A percentile compares a stretch with the other conserved stretches of the same genome.
Evolutionary conservation across 92 coral and sea anemone genomes (phyloP).

Genomic region (Palythoa grandis): DNA sequence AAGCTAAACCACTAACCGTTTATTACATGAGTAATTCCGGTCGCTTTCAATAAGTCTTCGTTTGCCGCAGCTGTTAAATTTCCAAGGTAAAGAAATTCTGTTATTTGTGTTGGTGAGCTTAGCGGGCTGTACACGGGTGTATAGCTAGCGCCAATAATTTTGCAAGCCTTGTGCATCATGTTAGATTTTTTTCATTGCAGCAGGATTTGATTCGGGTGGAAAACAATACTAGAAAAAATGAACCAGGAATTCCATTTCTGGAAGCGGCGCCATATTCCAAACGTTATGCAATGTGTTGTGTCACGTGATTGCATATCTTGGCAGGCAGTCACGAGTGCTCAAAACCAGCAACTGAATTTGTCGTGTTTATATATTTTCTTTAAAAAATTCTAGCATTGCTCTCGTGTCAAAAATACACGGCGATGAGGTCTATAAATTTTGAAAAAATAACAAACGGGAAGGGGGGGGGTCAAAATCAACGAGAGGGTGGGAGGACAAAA

Average conservation of each 20-base stretch:
- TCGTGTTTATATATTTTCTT: too few species aligned
- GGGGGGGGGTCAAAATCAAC: too few species aligned
- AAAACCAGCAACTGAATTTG: too few species aligned
- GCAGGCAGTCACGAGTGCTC: too few species aligned
- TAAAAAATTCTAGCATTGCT: too few species aligned
- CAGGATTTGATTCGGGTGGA: neutral
- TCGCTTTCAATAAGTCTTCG: conserved; percentile 67
- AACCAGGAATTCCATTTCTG: neutral
- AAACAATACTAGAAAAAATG: neutral
- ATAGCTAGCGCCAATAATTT: conserved; percentile 13
- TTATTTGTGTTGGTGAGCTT: conserved; percentile 69
- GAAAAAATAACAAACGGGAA: too few species aligned
- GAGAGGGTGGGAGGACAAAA: too few species aligned
- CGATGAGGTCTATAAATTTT: too few species aligned
- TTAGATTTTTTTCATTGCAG: neutral
- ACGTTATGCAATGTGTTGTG: neutral
- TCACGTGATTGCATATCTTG: conserved; percentile 12
- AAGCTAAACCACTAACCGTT: conserved; percentile 59
- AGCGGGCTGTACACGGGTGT: conserved; percentile 64
- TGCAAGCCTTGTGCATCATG: conserved; percentile 41
- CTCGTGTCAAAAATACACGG: too few species aligned
- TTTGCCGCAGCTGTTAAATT: conserved; percentile 76
- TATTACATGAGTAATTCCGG: conserved; percentile 78
- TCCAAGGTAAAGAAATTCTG: conserved; percentile 83
- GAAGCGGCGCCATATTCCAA: neutral